Evolutionary conservation across 1,140 invertebrate species (phyloP), one percentile per base, ranked within the genome.

Genomic region (Lepidurus packardi): DNA sequence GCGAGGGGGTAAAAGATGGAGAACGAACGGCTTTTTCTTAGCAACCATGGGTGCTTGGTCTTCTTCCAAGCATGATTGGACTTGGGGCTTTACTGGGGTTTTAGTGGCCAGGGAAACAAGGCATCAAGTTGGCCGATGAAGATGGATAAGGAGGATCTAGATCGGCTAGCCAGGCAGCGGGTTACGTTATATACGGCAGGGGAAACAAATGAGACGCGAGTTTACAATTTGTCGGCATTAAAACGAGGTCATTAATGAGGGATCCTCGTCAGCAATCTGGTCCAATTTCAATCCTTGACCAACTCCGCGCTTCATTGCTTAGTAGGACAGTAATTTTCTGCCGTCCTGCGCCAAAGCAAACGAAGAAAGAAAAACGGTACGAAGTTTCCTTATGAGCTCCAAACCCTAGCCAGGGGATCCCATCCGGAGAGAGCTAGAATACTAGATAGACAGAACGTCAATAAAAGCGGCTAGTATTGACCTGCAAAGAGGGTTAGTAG

Each of bases 201-300:
- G 53, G 53, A n/a, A 65, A 65, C 53, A 65, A 65, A 13, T 65
- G 53, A 65, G 53, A 65, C 53, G 53, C 21, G 53, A 21, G 9
- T 65, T 65, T 13, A 65, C 53, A 65, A 65, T 65, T 65, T 65
- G 53, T 65, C 53, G 53, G 53, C 53, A 65, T 65, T 65, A 65
- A 7, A 65, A n/a, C 53, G 53, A 65, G 53, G 53, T 65, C 53
- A 65, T 65, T 65, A 65, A 65, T 65, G 53, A 65, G 53, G 16
- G 8, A n/a, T 65, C 21, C 53, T 65, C 6, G 53, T 65, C 53
- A 65, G 53, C 53, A 9, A 16, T 65, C 53, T 65, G 13, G 16
- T n/a, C 16, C 53, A 65, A 65, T 65, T 65, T 65, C 53, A 13
- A 65, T 8, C 53, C 53, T 65, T 9, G 53, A 65, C 53, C 53